A percentile compares a stretch with the other conserved stretches of the same genome.
These are phyloP conservation scores for Lamproptera curius DNA, from an alignment of 2,888 invertebrate genomes.

Conservation along the genomic window DNA sequence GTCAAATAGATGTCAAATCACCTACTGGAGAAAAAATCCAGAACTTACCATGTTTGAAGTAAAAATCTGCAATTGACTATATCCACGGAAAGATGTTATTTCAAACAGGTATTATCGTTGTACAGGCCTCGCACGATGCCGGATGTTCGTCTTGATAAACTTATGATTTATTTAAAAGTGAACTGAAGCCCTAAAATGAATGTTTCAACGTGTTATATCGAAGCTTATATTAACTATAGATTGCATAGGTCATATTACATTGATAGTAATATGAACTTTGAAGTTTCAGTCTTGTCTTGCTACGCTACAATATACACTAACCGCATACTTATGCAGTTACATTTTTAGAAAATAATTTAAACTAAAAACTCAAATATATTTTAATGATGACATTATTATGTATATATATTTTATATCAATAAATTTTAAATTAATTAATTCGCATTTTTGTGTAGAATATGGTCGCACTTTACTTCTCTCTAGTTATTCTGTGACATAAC, in stretches of 20 bases:
- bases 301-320: background rate
- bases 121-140: slow-evolving; percentile 1
- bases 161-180: slow-evolving; percentile 4
- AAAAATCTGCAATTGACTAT: background rate
- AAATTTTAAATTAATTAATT: too few relatives aligned
- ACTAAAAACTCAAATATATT: background rate
- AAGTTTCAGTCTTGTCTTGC: background rate
- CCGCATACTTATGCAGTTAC: background rate
- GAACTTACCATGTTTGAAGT: slow-evolving; percentile 52
- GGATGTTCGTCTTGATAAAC: slow-evolving; percentile 2
- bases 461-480: too few relatives aligned
- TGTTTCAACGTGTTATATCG: slow-evolving; percentile 7
- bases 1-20: slow-evolving; percentile 66
- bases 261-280: slow-evolving; percentile 1
- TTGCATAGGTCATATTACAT: slow-evolving; percentile 10
- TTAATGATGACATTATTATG: too few relatives aligned
- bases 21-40: slow-evolving; percentile 31
- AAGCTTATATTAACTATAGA: slow-evolving; percentile 6
- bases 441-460: too few relatives aligned
- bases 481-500: slow-evolving; percentile 54
- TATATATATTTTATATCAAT: too few relatives aligned
- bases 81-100: background rate
- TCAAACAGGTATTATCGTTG: background rate
- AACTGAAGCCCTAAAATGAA: slow-evolving; percentile 9
- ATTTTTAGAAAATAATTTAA: background rate